Base-by-base conservation (phyloP, 2,888 invertebrate genomes). In the Pollenia labialis region DNA sequence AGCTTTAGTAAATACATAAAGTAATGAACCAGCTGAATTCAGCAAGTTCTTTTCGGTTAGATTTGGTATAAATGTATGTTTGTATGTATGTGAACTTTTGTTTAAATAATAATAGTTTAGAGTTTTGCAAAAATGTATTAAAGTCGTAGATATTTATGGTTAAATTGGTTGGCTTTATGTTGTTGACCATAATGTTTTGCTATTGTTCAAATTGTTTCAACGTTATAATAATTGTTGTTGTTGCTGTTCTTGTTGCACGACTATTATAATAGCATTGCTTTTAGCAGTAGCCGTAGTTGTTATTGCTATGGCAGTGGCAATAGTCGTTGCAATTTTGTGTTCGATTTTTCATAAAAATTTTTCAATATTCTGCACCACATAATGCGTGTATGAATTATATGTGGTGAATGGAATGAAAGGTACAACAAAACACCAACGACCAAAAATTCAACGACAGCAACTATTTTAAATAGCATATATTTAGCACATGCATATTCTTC, bases 331-430 rank as follows among this genome's bases (percentile, higher is more conserved):
- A 10, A 72, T 80, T 71, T 71, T 77, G 11, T 48, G 71, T 81
- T 87, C 77, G 69, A 81, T 84, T 77, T 74, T 77, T 74, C 62
- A 81, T 84, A 81, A 84, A 68, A 56, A 77, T 74, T 87, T 84
- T 87, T 81, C 68, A 77, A 81, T 87, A 77, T 69, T 74, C 64
- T 44, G 48, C 68, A 69, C 48, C 80, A 81, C 74, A 84, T 18
- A 74, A 68, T 81, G 81, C 62, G 84, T 62, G 52, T 72, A 76
- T 81, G 71, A 81, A 84, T 81, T 62, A 81, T 60, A 72, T 79
- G 84, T 74, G 87, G 81, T 79, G 76, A 81, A 48, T 77, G 81
- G 77, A 84, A 72, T 87, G 84, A 84, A 83, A 87, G 87, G 84
- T 84, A 77, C 66, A 58, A 72, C 56, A 71, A 54, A 80, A 74